Evolutionary conservation across 2,888 invertebrate genomes (phyloP).

Genomic region (Stictocephala bisonia): DNA sequence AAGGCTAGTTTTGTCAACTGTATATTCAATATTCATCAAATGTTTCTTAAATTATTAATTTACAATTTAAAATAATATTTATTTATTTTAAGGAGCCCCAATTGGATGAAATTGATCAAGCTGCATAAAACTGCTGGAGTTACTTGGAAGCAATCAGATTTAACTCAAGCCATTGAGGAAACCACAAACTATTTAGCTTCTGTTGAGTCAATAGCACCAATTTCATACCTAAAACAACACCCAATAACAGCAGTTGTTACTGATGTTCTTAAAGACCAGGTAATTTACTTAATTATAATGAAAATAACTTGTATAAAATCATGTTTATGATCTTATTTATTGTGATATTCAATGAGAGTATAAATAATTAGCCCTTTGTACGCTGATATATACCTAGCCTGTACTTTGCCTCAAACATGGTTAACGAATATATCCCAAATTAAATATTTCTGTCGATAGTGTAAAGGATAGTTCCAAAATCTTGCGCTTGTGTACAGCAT

Average conservation of each 20-base stretch:
- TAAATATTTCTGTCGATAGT: no score
- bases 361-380: not conserved
- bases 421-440: no score
- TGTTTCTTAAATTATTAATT: not conserved
- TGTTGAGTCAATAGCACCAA: constrained; percentile 64
- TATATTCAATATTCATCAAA: not conserved
- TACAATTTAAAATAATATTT: not conserved
- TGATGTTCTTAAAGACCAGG: constrained; percentile 34
- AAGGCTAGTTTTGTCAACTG: no score
- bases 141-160: not conserved
- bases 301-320: no score
- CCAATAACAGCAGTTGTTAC: constrained; percentile 35
- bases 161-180: constrained; percentile 56
- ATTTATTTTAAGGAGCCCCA: not conserved
- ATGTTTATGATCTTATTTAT: no score
- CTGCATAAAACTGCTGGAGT: constrained; percentile 37
- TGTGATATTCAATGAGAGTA: no score
- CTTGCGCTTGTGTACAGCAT: no score
- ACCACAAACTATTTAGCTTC: constrained; percentile 68
- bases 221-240: constrained; percentile 62
- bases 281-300: constrained; percentile 35
- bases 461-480: no score
- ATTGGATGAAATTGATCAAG: constrained; percentile 58
- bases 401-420: no score
- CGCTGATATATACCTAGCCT: not conserved